A percentile compares a stretch with the other conserved stretches of the same genome.
Conservation (phyloP, 2,113 vertebrate species). For the Craseonycteris thonglongyai region DNA sequence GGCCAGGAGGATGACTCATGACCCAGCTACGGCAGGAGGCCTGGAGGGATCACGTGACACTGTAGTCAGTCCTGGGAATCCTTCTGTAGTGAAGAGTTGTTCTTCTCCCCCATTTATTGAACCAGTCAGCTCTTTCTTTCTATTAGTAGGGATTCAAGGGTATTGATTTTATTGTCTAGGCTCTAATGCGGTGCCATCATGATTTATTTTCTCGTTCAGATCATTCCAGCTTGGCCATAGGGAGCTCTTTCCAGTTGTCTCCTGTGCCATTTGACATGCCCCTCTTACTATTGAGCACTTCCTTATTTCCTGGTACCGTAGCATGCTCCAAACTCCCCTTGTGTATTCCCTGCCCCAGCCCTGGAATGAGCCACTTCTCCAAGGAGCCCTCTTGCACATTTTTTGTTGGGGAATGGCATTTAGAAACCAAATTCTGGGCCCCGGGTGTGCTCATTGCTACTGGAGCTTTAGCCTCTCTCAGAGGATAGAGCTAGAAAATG, state of each 20-base stretch:
- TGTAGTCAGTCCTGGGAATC: background rate
- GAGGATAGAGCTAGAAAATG: background rate
- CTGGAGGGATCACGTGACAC: background rate
- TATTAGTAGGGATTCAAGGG: background rate
- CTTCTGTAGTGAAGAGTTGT: background rate
- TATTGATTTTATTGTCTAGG: background rate
- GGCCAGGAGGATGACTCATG: background rate
- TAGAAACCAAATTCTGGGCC: background rate
- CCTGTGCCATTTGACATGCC: background rate
- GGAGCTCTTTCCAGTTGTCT: background rate
- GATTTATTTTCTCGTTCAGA: background rate
- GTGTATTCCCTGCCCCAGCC: background rate
- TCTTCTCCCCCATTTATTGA: background rate
- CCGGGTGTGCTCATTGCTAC: background rate
- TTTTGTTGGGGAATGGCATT: background rate
- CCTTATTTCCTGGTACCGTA: background rate
- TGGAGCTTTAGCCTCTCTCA: background rate
- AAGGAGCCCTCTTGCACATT: background rate
- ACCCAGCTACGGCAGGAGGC: background rate
- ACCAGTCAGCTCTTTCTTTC: background rate
- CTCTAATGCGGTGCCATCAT: background rate
- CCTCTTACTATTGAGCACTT: accelerated
- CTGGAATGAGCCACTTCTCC: background rate
- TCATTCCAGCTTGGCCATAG: background rate
- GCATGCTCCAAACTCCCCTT: background rate